These are phyloP conservation scores for Epinephelus awoara DNA, from an alignment of 2,797 vertebrate species.

Conservation along the genomic window DNA sequence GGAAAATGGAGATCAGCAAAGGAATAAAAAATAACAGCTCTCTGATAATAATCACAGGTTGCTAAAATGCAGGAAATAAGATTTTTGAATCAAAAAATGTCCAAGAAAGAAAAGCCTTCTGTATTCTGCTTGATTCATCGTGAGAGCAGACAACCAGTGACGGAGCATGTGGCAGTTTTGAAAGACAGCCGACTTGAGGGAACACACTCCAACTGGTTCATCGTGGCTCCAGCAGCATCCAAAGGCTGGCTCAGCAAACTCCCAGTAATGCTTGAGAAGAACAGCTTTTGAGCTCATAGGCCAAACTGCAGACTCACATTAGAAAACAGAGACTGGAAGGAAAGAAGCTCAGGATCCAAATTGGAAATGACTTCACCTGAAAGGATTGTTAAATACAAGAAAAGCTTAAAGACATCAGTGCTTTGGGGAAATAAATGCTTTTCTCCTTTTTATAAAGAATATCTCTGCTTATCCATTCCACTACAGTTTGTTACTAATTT, in stretches of 20 bases:
- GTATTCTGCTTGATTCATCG: neutral
- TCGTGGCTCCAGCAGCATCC: neutral
- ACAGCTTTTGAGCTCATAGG: neutral
- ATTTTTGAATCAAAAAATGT: neutral
- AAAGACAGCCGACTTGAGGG: neutral
- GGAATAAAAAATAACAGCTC: neutral
- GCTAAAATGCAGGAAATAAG: neutral
- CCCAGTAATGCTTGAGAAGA: neutral
- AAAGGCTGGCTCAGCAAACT: neutral
- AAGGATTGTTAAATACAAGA: neutral
- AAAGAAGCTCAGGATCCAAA: neutral
- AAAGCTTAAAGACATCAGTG: no score
- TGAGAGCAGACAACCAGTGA: neutral
- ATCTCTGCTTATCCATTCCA: neutral
- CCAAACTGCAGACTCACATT: neutral
- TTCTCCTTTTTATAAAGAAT: neutral
- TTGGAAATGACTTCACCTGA: neutral
- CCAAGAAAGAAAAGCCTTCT: neutral
- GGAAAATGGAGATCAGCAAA: constrained; percentile 5
- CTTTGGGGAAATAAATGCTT: no score
- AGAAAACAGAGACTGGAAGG: neutral
- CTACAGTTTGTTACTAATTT: neutral
- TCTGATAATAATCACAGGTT: neutral
- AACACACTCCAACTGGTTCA: neutral
- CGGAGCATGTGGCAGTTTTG: constrained; percentile 12